Evolutionary conservation across 2,797 vertebrate species (phyloP).

Genomic region (Psittacula echo): DNA sequence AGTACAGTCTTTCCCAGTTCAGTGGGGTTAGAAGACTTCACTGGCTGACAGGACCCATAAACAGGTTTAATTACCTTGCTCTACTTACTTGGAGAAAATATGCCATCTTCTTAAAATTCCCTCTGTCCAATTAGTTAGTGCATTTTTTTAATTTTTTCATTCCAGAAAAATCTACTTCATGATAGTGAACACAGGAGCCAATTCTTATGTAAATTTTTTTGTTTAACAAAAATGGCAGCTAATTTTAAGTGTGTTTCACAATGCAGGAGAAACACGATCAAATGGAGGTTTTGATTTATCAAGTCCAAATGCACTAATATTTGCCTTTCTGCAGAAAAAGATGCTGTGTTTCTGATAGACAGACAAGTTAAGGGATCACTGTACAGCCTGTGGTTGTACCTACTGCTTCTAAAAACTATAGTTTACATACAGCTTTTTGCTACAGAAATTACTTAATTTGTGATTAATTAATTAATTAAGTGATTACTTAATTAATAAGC

Average conservation of each 20-base stretch:
- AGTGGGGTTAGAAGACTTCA: not conserved
- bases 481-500: not conserved
- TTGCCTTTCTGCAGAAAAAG: not conserved
- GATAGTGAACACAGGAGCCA: conserved; percentile 77
- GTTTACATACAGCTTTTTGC: not conserved
- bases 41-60: not conserved
- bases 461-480: too few relatives aligned
- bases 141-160: conserved; percentile 74
- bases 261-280: not conserved
- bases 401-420: not conserved
- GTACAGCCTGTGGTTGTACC: too few relatives aligned
- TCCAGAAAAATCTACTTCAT: conserved; percentile 78
- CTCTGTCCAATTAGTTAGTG: conserved; percentile 76
- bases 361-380: not conserved
- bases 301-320: not conserved
- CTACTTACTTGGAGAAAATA: conserved; percentile 79
- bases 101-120: conserved; percentile 72
- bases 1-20: not conserved
- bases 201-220: conserved; percentile 78
- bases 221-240: not conserved
- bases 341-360: not conserved
- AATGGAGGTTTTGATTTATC: not conserved
- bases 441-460: not conserved
- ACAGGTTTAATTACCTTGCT: not conserved
- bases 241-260: not conserved